Evolutionary conservation across 1,140 invertebrate species (phyloP).

Genomic region (Trichonephila clavata): DNA sequence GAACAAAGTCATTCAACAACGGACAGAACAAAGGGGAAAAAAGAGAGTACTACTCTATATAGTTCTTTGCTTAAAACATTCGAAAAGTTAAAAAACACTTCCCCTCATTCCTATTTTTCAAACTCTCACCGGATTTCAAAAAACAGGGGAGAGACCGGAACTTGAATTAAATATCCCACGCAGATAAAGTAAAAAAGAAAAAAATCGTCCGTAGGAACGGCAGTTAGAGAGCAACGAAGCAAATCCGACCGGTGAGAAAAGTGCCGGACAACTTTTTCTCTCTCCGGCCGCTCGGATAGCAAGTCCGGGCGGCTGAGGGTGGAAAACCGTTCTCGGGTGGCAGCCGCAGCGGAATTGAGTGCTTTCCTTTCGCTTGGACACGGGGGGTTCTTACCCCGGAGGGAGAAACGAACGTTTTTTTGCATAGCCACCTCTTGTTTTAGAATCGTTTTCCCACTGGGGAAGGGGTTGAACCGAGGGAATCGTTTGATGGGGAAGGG

Average conservation of each 20-base stretch:
- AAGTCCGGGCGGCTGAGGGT: neutral
- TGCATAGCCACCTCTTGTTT: constrained; percentile 37
- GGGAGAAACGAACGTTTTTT: constrained; percentile 32
- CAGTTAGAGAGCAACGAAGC: constrained; percentile 40
- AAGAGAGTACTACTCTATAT: neutral
- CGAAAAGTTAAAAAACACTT: neutral
- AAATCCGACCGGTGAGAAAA: constrained; percentile 22
- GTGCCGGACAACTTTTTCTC: neutral
- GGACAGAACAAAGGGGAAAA: neutral
- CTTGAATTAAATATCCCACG: constrained; percentile 16
- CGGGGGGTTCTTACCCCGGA: neutral
- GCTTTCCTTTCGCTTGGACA: neutral
- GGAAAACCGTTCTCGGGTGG: constrained; percentile 2
- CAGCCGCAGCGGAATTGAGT: constrained; percentile 14
- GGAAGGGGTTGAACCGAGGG: neutral
- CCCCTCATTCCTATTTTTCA: neutral
- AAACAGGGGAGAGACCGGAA: neutral
- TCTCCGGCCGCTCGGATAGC: neutral
- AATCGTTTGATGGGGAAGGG: neutral
- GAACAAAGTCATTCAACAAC: neutral
- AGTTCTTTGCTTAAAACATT: neutral
- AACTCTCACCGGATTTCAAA: constrained; percentile 12
- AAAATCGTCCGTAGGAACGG: neutral
- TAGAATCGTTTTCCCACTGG: neutral
- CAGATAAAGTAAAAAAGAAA: neutral